Evolutionary conservation across 1,140 invertebrate genomes (phyloP).

Genomic region (Colletes latitarsis): DNA sequence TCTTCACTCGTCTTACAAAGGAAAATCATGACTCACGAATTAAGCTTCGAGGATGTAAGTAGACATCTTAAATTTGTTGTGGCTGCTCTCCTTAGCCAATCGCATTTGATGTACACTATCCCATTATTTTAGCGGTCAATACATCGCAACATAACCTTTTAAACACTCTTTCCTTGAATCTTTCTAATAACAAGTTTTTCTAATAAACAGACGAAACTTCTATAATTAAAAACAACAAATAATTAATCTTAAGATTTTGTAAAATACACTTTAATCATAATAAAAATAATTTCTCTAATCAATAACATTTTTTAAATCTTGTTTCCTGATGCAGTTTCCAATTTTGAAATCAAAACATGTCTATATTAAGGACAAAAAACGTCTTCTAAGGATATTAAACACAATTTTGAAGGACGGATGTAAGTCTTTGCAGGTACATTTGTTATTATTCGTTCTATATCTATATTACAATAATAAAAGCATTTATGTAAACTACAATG

Average conservation of each 20-base stretch:
- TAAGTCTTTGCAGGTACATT: constrained; percentile 50
- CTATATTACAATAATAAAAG: neutral
- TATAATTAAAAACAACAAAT: too few relatives aligned
- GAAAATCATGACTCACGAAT: constrained; percentile 20
- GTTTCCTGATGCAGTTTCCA: constrained; percentile 45
- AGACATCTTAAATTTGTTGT: constrained; percentile 32
- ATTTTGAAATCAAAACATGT: constrained; percentile 51
- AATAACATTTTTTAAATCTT: neutral
- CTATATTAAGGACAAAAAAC: constrained; percentile 41
- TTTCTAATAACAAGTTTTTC: neutral
- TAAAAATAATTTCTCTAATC: too few relatives aligned
- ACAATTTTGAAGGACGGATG: constrained; percentile 36
- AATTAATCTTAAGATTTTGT: too few relatives aligned
- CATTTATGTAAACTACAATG: neutral
- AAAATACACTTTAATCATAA: too few relatives aligned
- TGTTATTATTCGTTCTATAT: neutral
- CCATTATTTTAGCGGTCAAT: neutral
- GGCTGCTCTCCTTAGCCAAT: neutral
- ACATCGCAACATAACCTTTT: constrained; percentile 15
- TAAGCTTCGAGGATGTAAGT: constrained; percentile 28
- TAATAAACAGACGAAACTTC: too few relatives aligned
- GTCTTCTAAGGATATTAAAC: constrained; percentile 40
- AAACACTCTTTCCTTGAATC: too few relatives aligned
- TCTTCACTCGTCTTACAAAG: neutral
- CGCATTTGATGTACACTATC: neutral